phyloP scores from a whole-genome alignment of 2,888 invertebrate genomes.

The Sepiola atlantica region DNA sequence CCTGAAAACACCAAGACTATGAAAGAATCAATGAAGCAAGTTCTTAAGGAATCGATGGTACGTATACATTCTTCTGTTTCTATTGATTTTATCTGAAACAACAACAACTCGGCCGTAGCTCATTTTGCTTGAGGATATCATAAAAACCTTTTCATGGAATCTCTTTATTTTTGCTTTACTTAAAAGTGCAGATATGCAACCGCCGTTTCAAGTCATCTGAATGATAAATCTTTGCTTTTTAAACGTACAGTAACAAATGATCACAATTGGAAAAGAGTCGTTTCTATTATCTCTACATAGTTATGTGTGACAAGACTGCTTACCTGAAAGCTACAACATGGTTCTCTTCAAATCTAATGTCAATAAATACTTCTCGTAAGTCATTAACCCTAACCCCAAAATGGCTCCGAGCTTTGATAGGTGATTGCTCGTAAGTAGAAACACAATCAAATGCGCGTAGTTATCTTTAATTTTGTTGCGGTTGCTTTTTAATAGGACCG shows the following conservation, averaged over 20 bases:
- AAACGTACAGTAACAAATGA: not conserved
- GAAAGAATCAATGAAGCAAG: slow-evolving; percentile 12
- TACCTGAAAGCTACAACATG: no score
- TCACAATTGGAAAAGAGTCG: not conserved
- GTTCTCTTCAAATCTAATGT: no score
- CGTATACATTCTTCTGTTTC: slow-evolving; percentile 1
- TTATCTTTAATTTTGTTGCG: no score
- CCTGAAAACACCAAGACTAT: not conserved
- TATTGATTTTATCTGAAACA: not conserved
- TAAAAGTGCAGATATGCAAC: not conserved
- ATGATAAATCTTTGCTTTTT: not conserved
- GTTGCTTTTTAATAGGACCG: no score
- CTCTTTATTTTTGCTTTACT: not conserved
- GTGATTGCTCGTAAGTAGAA: no score
- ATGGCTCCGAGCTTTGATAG: no score
- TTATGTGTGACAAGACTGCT: no score
- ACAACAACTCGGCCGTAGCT: not conserved
- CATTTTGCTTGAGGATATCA: not conserved
- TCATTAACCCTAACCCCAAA: no score
- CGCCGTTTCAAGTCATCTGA: not conserved
- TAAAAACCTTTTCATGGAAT: not conserved
- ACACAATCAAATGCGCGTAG: no score
- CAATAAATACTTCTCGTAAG: no score
- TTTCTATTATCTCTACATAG: no score
- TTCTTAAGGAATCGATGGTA: slow-evolving; percentile 4